Percentiles rank a stretch among this genome's conserved stretches.
phyloP scores from a whole-genome alignment of 2,113 vertebrate genomes.

The Trematocara stigmaticum region DNA sequence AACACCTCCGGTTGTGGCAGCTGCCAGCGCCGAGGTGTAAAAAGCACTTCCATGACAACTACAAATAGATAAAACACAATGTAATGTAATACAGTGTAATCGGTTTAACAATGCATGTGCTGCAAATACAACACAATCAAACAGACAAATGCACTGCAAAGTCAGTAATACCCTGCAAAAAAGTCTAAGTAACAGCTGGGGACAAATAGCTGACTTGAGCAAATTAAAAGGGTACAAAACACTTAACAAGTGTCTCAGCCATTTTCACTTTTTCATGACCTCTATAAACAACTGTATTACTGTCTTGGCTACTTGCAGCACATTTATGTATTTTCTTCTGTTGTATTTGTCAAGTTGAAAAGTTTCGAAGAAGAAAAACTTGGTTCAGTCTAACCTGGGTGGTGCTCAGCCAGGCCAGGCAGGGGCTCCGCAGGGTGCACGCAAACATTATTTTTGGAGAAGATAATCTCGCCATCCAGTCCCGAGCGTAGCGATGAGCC shows the following conservation, averaged over 20 bases:
- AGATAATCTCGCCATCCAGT: conserved; percentile 91
- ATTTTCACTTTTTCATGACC: not conserved
- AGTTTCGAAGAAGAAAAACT: not conserved
- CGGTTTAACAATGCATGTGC: not conserved
- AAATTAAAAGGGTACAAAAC: not conserved
- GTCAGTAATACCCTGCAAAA: not conserved
- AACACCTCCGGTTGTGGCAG: not conserved
- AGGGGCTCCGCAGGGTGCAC: conserved; percentile 89
- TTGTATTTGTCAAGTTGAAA: not conserved
- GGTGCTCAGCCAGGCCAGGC: conserved; percentile 85
- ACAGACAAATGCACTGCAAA: not conserved
- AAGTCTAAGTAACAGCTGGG: not conserved
- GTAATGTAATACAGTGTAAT: not conserved
- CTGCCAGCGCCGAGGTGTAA: not conserved
- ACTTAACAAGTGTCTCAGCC: not conserved
- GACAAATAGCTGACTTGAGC: not conserved
- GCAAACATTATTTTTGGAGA: conserved; percentile 98
- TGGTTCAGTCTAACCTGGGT: conserved; percentile 80
- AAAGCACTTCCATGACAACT: not conserved
- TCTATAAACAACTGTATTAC: not conserved
- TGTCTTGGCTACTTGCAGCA: not conserved
- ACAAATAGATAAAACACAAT: not conserved
- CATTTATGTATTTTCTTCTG: not conserved
- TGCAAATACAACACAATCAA: not conserved
- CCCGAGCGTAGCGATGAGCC: conserved; percentile 65